phyloP scores from a whole-genome alignment of 2,888 invertebrate species.

The Sturmia bella region DNA sequence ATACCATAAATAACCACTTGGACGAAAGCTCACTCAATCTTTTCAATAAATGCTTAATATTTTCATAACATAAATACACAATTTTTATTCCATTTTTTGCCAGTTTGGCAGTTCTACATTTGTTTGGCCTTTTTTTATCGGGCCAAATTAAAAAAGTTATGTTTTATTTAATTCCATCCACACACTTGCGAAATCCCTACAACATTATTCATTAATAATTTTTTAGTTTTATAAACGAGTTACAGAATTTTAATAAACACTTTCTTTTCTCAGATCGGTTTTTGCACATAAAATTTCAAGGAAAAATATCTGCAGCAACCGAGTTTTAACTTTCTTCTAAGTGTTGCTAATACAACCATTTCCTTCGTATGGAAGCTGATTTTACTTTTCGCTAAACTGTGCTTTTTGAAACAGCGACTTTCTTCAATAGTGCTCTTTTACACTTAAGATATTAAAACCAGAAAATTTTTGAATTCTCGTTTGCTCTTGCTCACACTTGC shows the following conservation, averaged over 20 bases:
- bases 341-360: conserved; percentile 16
- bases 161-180: conserved; percentile 11
- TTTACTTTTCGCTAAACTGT: too few relatives aligned
- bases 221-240: too few relatives aligned
- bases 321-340: conserved; percentile 44
- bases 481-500: too few relatives aligned
- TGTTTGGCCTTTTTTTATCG: conserved; percentile 39
- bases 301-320: conserved; percentile 17
- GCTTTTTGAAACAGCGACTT: too few relatives aligned
- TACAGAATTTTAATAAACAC: background rate
- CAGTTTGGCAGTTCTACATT: conserved; percentile 62
- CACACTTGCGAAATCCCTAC: background rate
- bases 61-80: conserved; percentile 20
- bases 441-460: too few relatives aligned
- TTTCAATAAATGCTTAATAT: conserved; percentile 7
- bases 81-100: conserved; percentile 43
- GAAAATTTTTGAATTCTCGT: too few relatives aligned
- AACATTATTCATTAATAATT: too few relatives aligned
- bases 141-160: conserved; percentile 1
- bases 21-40: background rate
- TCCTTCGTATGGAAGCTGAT: too few relatives aligned
- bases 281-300: conserved; percentile 50
- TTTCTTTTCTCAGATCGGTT: conserved; percentile 46
- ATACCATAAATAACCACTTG: conserved; percentile 2
- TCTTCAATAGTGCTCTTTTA: too few relatives aligned